Conservation (phyloP, 92 coral and sea anemone genomes). For the Porites evermanni region DNA sequence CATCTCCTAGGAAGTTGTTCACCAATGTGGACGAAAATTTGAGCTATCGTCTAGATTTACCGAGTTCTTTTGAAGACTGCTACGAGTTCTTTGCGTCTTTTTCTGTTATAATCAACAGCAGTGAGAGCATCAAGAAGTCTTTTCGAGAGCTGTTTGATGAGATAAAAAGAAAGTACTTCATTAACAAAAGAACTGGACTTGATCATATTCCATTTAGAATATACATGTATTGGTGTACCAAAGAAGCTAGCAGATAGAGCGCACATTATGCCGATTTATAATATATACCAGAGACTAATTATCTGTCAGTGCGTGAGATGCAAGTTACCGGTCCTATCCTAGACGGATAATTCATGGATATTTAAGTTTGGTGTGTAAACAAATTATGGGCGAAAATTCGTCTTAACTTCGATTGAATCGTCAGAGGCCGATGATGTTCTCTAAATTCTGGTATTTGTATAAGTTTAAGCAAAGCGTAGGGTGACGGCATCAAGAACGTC, state of each 20-base stretch:
- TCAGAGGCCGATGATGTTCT: too few relatives aligned
- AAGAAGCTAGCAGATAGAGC: neutral
- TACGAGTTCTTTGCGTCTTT: neutral
- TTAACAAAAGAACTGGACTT: neutral
- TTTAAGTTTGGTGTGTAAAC: too few relatives aligned
- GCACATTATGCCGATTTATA: too few relatives aligned
- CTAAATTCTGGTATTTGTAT: too few relatives aligned
- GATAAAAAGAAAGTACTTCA: neutral
- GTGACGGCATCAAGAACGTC: too few relatives aligned
- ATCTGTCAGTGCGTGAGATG: too few relatives aligned
- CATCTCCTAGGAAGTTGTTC: neutral
- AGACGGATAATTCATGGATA: too few relatives aligned
- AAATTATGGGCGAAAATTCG: too few relatives aligned
- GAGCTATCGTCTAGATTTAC: neutral
- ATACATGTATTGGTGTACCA: slow-evolving; percentile 13
- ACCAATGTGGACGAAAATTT: slow-evolving; percentile 1
- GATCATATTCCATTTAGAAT: neutral
- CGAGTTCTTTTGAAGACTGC: neutral
- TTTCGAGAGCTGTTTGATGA: slow-evolving; percentile 9
- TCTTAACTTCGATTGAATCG: too few relatives aligned
- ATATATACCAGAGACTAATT: too few relatives aligned
- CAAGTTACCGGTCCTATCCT: too few relatives aligned
- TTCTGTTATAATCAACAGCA: slow-evolving; percentile 1
- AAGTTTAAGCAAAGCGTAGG: too few relatives aligned
- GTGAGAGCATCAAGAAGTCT: neutral